phyloP scores from a whole-genome alignment of 2,797 vertebrate genomes.

The Sphaeramia orbicularis region DNA sequence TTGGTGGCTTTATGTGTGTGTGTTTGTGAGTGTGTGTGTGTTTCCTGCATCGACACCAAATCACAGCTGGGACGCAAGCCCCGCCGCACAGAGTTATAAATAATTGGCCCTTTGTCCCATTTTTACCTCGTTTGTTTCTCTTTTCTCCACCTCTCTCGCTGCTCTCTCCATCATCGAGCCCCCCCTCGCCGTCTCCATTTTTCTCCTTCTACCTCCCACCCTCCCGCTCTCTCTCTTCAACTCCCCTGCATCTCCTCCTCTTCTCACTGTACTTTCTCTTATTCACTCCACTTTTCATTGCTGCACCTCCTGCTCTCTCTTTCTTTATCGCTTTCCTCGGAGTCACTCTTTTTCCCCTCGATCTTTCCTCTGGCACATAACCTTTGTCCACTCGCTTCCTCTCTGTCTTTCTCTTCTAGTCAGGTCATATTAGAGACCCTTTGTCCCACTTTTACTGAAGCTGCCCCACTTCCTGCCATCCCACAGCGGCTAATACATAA shows the following conservation, averaged over 20 bases:
- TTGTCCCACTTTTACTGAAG: constrained; percentile 74
- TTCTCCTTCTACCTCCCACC: constrained; percentile 13
- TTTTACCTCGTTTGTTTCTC: constrained; percentile 68
- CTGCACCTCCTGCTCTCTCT: constrained; percentile 4
- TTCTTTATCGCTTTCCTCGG: constrained; percentile 26
- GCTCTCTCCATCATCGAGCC: constrained; percentile 48
- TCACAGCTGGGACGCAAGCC: constrained; percentile 49
- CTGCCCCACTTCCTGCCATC: constrained; percentile 62
- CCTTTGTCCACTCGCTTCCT: constrained; percentile 17
- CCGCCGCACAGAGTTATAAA: constrained; percentile 73
- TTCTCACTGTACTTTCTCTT: constrained; percentile 17
- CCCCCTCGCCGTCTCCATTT: constrained; percentile 28
- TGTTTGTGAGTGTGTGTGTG: constrained; percentile 21
- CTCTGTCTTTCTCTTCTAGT: constrained; percentile 24
- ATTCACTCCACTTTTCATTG: constrained; percentile 15
- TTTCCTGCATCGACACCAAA: constrained; percentile 48
- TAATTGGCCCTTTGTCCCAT: constrained; percentile 80
- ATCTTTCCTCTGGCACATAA: constrained; percentile 27
- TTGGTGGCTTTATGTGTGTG: constrained; percentile 3
- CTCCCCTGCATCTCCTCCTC: neutral
- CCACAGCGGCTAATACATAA: constrained; percentile 32
- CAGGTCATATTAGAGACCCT: constrained; percentile 67
- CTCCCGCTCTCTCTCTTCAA: constrained; percentile 6
- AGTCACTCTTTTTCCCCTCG: neutral
- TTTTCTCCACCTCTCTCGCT: constrained; percentile 37